Percentiles rank a stretch among this genome's conserved stretches.
phyloP scores from a whole-genome alignment of 2,113 vertebrate genomes.

The Python bivittatus region DNA sequence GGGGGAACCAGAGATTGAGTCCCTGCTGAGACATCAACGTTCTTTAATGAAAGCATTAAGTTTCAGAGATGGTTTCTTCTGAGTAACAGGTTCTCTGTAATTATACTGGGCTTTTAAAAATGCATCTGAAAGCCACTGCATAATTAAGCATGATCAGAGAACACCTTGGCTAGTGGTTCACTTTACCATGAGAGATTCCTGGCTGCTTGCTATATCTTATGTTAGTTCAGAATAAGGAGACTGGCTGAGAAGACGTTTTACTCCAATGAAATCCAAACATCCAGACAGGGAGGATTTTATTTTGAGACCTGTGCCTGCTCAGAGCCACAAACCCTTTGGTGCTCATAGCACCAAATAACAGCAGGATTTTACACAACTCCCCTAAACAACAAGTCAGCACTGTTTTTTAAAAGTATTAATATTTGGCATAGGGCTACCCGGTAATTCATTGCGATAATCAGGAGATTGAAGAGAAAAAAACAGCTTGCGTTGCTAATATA shows the following conservation, averaged over 20 bases:
- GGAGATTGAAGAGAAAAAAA: neutral
- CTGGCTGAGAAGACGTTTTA: neutral
- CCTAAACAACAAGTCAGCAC: neutral
- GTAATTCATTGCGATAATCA: slow-evolving; percentile 10
- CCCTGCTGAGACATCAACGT: neutral
- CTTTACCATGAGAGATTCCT: neutral
- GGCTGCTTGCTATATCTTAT: neutral
- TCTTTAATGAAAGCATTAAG: neutral
- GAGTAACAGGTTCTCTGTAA: neutral
- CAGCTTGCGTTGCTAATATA: slow-evolving; percentile 16
- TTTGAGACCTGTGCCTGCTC: neutral
- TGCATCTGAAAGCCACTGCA: neutral
- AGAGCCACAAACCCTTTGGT: neutral
- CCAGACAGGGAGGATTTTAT: neutral
- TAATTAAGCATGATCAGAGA: neutral
- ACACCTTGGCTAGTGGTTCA: neutral
- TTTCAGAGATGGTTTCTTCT: neutral
- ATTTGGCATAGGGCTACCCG: neutral
- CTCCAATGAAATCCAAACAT: neutral
- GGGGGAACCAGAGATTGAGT: neutral
- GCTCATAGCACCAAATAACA: neutral
- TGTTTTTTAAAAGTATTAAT: slow-evolving; percentile 7
- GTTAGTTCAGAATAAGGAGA: neutral
- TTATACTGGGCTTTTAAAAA: neutral
- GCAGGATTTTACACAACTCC: neutral